Conservation (phyloP, 2,113 vertebrate genomes). For the Sinocyclocheilus anophthalmus region DNA sequence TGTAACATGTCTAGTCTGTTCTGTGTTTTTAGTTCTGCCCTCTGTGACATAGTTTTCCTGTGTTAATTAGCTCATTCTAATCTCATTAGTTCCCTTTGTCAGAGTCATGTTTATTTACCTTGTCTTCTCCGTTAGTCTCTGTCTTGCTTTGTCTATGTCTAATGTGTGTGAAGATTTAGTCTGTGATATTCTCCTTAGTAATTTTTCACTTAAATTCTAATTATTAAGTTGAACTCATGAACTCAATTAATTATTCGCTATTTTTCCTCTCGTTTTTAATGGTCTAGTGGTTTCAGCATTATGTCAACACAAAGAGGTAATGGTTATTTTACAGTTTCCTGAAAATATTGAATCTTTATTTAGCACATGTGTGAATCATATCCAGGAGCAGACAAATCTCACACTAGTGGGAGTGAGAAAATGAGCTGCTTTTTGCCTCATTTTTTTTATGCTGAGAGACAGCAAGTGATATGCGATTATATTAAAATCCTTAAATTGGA, state of each 20-base stretch:
- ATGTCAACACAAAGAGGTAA: neutral
- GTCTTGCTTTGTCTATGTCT: too few relatives aligned
- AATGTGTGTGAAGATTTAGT: neutral
- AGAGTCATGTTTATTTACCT: too few relatives aligned
- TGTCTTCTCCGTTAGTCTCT: too few relatives aligned
- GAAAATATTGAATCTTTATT: neutral
- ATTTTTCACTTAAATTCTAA: neutral
- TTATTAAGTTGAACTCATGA: neutral
- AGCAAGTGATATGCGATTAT: neutral
- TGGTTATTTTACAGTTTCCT: neutral
- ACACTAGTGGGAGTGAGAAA: slow-evolving; percentile 23
- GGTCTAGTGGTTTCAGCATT: neutral
- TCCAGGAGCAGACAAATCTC: slow-evolving; percentile 1
- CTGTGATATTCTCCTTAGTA: too few relatives aligned
- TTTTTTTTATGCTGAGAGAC: slow-evolving; percentile 7
- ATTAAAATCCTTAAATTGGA: neutral
- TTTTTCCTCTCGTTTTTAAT: neutral
- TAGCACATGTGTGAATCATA: slow-evolving; percentile 32
- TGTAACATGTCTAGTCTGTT: too few relatives aligned
- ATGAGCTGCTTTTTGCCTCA: neutral
- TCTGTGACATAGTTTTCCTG: too few relatives aligned
- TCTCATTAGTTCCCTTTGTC: too few relatives aligned
- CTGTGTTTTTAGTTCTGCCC: too few relatives aligned
- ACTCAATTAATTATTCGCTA: too few relatives aligned
- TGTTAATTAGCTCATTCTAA: too few relatives aligned